phyloP scores from a whole-genome alignment of 2,113 vertebrate genomes.

The Crotalus horridus region DNA sequence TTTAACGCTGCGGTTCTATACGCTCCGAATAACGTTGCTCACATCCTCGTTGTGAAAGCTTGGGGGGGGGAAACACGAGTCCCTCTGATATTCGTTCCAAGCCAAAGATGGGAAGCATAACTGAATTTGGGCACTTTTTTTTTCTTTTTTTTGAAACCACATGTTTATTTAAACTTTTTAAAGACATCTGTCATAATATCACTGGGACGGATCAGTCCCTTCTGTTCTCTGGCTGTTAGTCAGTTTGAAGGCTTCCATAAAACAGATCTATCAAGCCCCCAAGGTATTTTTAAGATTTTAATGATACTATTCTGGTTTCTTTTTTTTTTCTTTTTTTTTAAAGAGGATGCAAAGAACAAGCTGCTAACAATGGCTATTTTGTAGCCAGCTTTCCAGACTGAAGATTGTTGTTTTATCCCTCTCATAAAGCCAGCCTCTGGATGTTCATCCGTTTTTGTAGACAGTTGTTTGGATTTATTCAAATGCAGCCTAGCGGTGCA shows the following conservation, averaged over 20 bases:
- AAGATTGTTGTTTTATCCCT: not conserved
- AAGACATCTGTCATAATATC: not conserved
- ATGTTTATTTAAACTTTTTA: not conserved
- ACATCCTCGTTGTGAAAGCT: not conserved
- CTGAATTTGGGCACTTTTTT: not conserved
- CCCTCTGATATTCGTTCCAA: not conserved
- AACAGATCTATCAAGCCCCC: not conserved
- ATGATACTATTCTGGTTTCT: not conserved
- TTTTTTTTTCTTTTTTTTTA: not conserved
- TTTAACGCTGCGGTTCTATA: not conserved
- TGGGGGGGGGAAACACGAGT: too few relatives aligned
- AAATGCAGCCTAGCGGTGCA: not conserved
- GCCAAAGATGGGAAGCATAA: not conserved
- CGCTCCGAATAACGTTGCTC: not conserved
- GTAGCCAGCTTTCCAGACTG: not conserved
- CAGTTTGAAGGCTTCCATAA: not conserved
- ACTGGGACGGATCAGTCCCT: not conserved
- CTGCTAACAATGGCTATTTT: not conserved
- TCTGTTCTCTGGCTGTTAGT: not conserved
- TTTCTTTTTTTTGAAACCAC: not conserved
- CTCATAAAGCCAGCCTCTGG: not conserved
- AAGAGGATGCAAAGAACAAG: not conserved
- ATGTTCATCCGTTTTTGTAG: not conserved
- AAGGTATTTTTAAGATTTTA: not conserved
- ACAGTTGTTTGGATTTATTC: not conserved